phyloP scores from a whole-genome alignment of 2,113 vertebrate genomes.

The Nanorana parkeri region DNA sequence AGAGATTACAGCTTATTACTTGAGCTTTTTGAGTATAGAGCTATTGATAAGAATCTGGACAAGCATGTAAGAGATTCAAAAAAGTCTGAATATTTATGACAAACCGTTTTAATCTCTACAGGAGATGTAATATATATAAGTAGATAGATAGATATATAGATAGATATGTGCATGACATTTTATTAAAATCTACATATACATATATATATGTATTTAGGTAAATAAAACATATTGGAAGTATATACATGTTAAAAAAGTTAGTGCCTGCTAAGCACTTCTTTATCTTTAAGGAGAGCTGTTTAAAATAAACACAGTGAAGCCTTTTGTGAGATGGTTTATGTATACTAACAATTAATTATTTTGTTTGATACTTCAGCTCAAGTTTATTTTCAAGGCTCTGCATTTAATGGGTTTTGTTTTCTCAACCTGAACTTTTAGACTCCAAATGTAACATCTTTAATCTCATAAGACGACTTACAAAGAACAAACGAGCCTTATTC shows the following conservation, averaged over 20 bases:
- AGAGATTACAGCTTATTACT: no score
- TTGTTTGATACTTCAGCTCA: conserved; percentile 54
- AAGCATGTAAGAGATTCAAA: no score
- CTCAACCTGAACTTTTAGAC: conserved; percentile 58
- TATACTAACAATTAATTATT: conserved; percentile 41
- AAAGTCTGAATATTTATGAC: no score
- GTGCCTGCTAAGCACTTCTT: not conserved
- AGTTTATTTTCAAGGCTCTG: conserved; percentile 61
- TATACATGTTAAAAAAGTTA: not conserved
- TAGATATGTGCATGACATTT: no score
- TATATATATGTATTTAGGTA: no score
- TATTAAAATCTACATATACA: no score
- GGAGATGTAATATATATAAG: no score
- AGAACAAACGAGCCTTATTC: conserved; percentile 65
- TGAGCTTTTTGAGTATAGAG: no score
- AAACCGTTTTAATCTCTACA: no score
- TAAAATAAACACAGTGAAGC: conserved; percentile 2
- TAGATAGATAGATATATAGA: no score
- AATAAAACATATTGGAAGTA: no score
- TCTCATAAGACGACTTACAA: conserved; percentile 68
- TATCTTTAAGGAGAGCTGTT: not conserved
- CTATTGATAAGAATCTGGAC: no score
- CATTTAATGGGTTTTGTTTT: conserved; percentile 57
- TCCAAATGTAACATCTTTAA: conserved; percentile 64
- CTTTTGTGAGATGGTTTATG: conserved; percentile 4